Conservation (phyloP, 2,888 invertebrate genomes). For the Amphipoea oculea region DNA sequence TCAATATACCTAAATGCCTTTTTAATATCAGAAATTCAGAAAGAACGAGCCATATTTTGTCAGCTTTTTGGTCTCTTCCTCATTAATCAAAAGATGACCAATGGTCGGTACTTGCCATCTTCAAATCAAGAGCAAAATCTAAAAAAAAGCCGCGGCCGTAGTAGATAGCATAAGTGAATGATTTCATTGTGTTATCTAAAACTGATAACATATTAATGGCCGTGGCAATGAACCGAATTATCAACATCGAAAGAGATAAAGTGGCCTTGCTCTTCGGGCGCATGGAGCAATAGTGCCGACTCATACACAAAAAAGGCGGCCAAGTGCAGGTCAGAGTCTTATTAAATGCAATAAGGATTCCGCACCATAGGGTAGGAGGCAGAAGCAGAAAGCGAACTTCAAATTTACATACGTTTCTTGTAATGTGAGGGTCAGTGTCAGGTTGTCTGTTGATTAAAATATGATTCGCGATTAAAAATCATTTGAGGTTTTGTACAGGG, state of each 20-base stretch:
- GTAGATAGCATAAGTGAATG: background rate
- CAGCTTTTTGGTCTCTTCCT: background rate
- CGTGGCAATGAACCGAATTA: constrained; percentile 43
- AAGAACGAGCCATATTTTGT: background rate
- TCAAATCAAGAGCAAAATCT: background rate
- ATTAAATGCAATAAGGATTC: too few relatives aligned
- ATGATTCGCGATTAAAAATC: too few relatives aligned
- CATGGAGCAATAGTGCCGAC: constrained; percentile 9
- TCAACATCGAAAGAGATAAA: constrained; percentile 28
- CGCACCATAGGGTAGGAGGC: background rate
- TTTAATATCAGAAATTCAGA: background rate
- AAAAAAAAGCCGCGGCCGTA: background rate
- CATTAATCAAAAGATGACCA: background rate
- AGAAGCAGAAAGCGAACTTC: background rate
- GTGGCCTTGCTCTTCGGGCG: constrained; percentile 43
- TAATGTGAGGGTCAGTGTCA: too few relatives aligned
- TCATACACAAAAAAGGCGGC: background rate
- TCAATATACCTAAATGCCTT: background rate
- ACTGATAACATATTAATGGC: constrained; percentile 28
- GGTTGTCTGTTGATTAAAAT: too few relatives aligned
- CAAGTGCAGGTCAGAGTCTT: background rate
- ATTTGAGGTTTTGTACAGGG: too few relatives aligned
- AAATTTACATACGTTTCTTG: too few relatives aligned
- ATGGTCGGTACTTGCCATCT: background rate
- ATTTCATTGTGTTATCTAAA: constrained; percentile 21